phyloP scores from a whole-genome alignment of 2,888 invertebrate species.

The Agrochola circellaris region DNA sequence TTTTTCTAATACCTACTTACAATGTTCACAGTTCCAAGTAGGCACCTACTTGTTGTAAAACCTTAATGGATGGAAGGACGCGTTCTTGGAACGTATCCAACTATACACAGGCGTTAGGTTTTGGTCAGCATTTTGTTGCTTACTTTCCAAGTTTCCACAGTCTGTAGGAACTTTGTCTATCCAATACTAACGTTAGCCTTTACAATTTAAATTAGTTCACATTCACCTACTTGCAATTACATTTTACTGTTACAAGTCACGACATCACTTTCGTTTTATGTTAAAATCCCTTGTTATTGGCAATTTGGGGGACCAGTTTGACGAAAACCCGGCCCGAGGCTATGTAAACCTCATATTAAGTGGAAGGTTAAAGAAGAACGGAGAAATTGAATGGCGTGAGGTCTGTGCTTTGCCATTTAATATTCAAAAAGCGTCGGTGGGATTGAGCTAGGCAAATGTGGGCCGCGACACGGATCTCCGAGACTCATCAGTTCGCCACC shows the following conservation, averaged over 20 bases:
- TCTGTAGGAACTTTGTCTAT: conserved; percentile 31
- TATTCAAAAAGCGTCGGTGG: conserved; percentile 85
- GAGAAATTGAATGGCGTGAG: conserved; percentile 83
- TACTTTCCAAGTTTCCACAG: conserved; percentile 42
- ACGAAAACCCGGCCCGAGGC: conserved; percentile 66
- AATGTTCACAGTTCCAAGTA: conserved; percentile 35
- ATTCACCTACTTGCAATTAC: conserved; percentile 27
- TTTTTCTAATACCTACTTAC: conserved; percentile 38
- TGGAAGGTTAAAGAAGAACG: conserved; percentile 73
- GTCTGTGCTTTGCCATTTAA: conserved; percentile 78
- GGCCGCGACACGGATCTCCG: conserved; percentile 84
- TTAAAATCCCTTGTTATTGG: conserved; percentile 63
- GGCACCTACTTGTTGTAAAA: conserved; percentile 54
- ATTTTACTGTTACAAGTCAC: conserved; percentile 58
- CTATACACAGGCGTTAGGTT: conserved; percentile 51
- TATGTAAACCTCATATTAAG: conserved; percentile 75
- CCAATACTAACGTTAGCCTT: conserved; percentile 4
- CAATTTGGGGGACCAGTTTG: conserved; percentile 68
- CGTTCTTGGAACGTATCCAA: conserved; percentile 66
- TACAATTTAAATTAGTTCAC: conserved; percentile 18
- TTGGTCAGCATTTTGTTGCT: conserved; percentile 51
- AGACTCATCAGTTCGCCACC: conserved; percentile 71
- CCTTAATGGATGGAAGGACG: conserved; percentile 53
- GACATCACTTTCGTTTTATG: conserved; percentile 67
- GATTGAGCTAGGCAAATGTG: conserved; percentile 85